Base-by-base conservation (phyloP, 2,888 invertebrate genomes). In the Agrotis segetum region DNA sequence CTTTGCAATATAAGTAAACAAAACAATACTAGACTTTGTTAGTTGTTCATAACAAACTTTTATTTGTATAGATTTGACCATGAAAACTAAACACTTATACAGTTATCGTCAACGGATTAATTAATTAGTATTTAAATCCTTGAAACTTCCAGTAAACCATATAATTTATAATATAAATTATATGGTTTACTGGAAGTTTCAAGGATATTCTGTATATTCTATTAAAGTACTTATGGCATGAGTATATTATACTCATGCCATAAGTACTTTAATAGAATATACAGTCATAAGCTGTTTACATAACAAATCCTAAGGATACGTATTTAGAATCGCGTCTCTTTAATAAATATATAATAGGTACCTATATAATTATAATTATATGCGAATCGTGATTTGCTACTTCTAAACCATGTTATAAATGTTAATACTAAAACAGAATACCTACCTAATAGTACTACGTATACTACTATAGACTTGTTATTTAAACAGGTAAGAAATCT, bases 51-150 rank as follows among this genome's bases (percentile, higher is more conserved):
- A n/a, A 50, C 19, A 24, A 76, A 68, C 56, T 75, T 34, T 49
- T 50, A 40, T 58, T 76, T 58, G 34, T 76, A 50, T 34, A 49
- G 34, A 5, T 40, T 11, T 75, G 49, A 56, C 68, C 50, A 58
- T 58, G 55, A 46, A 50, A 72, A 72, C 56, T 46, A 19, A 7
- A 34, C 3, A 16, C n/a, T 34, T 75, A 19, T 11, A 34, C 3
- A 16, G 21, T 34, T 75, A 24, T 49, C 47, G 49, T 4, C 1
- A 3, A 1, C 11, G 1, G 29, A 74, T 13, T 74, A 47, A 71
- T 65, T 75, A 56, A 19, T 55, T 75, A 56, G 11, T 34, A 50
- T 56, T 29, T 13, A 17, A 14, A 14, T 34, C 76, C 55, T 72
- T 76, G 76, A 34, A 76, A 76, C 17, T 58, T 34, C 2, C 17